Percentiles rank a stretch among this genome's conserved stretches.
phyloP scores from a whole-genome alignment of 2,888 invertebrate species.

The Galerucella nymphaeae region DNA sequence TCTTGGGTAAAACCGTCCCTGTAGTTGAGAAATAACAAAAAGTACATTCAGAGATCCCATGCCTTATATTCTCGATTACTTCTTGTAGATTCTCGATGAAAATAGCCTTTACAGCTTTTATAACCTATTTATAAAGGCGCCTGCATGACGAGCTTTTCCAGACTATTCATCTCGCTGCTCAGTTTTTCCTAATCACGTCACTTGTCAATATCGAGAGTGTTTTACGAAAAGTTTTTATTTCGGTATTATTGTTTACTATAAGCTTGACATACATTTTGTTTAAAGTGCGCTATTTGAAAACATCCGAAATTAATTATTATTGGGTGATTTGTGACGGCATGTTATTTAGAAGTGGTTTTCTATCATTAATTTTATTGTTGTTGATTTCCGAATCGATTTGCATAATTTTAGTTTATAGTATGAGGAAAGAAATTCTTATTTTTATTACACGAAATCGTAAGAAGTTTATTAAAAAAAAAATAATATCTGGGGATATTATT shows the following conservation, averaged over 20 bases:
- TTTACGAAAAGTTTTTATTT: slow-evolving; percentile 5
- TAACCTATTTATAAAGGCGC: slow-evolving; percentile 30
- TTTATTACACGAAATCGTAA: background rate
- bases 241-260: slow-evolving; percentile 15
- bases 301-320: background rate
- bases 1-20: background rate
- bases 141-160: slow-evolving; percentile 25
- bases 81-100: slow-evolving; percentile 25
- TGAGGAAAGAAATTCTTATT: background rate
- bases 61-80: slow-evolving; percentile 5
- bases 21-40: background rate
- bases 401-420: background rate
- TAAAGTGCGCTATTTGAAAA: background rate
- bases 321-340: background rate
- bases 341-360: background rate
- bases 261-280: slow-evolving; percentile 8
- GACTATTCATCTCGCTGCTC: slow-evolving; percentile 17
- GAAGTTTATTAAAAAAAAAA: too few relatives aligned
- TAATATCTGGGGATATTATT: too few relatives aligned
- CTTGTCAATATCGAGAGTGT: slow-evolving; percentile 26
- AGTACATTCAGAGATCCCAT: slow-evolving; percentile 3
- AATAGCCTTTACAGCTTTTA: slow-evolving; percentile 26
- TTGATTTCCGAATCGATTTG: background rate
- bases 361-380: background rate
- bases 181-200: slow-evolving; percentile 26